These are phyloP conservation scores for Euglossa dilemma DNA, from an alignment of 1,140 invertebrate genomes.

Conservation along the genomic window DNA sequence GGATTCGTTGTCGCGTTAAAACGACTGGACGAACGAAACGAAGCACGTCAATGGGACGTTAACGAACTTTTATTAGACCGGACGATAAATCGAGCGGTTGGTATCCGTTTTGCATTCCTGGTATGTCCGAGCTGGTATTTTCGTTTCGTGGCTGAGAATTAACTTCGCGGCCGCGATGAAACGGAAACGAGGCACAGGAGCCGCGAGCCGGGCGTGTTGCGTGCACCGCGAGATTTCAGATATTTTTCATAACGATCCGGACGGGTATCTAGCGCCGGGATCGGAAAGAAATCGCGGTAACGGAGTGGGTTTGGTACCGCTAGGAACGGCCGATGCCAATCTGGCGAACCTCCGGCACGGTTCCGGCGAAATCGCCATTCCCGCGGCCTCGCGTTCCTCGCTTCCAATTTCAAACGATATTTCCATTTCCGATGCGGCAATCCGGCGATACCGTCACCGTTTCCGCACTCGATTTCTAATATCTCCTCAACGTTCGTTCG, in stretches of 20 bases:
- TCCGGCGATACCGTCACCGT: not conserved
- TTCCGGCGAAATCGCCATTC: constrained; percentile 44
- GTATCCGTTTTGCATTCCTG: not conserved
- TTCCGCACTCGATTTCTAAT: not conserved
- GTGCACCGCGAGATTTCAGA: constrained; percentile 66
- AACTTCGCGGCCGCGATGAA: constrained; percentile 49
- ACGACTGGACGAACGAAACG: not conserved
- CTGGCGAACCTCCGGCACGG: constrained; percentile 56
- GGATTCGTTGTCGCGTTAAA: not conserved
- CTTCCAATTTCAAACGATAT: constrained; percentile 28
- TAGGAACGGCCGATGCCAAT: constrained; percentile 66
- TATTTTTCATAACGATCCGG: constrained; percentile 73
- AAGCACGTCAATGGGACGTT: not conserved
- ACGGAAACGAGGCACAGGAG: not conserved
- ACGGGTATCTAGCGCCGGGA: constrained; percentile 43
- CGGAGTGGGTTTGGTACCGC: constrained; percentile 71
- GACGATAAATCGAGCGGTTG: not conserved
- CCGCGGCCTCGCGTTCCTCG: constrained; percentile 16
- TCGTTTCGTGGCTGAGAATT: too few relatives aligned
- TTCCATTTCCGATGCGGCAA: constrained; percentile 30
- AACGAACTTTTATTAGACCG: not conserved
- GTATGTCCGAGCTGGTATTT: not conserved
- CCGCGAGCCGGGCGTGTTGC: constrained; percentile 30
- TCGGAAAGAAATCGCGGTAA: constrained; percentile 67
- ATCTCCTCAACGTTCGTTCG: not conserved